Base-by-base conservation (phyloP, 2,113 vertebrate species). In the Gallinago undulata region DNA sequence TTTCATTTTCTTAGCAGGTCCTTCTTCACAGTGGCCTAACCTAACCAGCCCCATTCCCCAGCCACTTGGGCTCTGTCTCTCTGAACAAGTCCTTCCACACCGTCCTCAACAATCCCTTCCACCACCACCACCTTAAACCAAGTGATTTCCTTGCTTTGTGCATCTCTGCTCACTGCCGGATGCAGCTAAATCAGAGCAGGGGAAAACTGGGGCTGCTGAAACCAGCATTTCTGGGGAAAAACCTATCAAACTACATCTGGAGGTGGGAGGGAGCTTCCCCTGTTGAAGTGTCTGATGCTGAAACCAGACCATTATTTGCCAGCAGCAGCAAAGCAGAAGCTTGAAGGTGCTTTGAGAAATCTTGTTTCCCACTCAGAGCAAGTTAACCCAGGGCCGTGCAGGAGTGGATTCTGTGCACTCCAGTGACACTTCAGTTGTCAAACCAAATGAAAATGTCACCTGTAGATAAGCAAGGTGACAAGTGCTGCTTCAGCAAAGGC, bases 1-100 rank as follows among this genome's bases (percentile, higher is more conserved):
- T 56, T 73, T 37, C 37, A 10, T 64, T 6, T 63, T 79, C 37
- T 33, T 84, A 62, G 14, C 43, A 41, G 60, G 6, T 47, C 33
- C 33, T 63, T 13, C 23, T 8, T 77, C 50, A 19, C 45, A 39
- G 50, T 19, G 39, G 13, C 53, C 35, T 28, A 10, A 4, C 9
- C 51, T 48, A 50, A 63, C 50, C 74, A 89, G 60, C 73, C 53
- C 57, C 4, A 11, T 10, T 73, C 43, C 33, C 43, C 45, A 19
- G 33, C 33, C 30, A 2, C 1, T 0, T 30, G n/a, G 25, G 19
- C 43, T 68, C 4, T 19, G 33, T 51, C 17, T 86, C 3, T 16
- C 35, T 62, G 16, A 87, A 33, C 33, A 30, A n/a, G 2, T 59
- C 37, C 16, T 63, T 60, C 62, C 35, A 24, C 51, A 7, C 37